Conservation (phyloP, 1,140 invertebrate species). For the Temnothorax longispinosus region DNA sequence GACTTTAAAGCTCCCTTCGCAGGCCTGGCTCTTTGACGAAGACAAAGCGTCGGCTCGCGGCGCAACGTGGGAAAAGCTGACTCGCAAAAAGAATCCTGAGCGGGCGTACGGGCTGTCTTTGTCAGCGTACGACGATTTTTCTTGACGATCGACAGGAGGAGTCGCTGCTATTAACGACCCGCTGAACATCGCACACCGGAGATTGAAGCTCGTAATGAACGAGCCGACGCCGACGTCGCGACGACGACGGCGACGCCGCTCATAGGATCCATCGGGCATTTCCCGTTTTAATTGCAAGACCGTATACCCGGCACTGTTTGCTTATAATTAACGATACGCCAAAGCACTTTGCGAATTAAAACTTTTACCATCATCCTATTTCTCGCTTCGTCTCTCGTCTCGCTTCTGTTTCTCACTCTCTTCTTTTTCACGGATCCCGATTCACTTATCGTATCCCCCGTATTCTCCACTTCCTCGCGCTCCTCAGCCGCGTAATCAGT, state of each 20-base stretch:
- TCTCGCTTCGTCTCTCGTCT: not conserved
- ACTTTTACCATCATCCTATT: slow-evolving; percentile 22
- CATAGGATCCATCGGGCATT: slow-evolving; percentile 23
- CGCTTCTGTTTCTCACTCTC: not conserved
- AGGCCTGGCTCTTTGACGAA: slow-evolving; percentile 40
- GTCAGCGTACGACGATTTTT: slow-evolving; percentile 49
- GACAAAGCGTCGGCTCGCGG: slow-evolving; percentile 32
- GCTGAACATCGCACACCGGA: slow-evolving; percentile 35
- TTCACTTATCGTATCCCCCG: slow-evolving; percentile 11
- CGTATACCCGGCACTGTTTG: slow-evolving; percentile 38
- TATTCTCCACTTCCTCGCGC: not conserved
- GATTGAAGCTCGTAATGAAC: slow-evolving; percentile 53
- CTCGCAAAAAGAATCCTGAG: slow-evolving; percentile 45
- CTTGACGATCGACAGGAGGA: slow-evolving; percentile 48
- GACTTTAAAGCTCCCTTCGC: slow-evolving; percentile 29
- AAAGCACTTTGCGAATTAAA: slow-evolving; percentile 59
- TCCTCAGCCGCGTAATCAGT: slow-evolving; percentile 37
- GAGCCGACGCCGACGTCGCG: slow-evolving; percentile 11
- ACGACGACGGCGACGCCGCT: not conserved
- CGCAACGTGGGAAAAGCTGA: slow-evolving; percentile 35
- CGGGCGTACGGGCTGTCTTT: slow-evolving; percentile 31
- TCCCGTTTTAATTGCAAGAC: slow-evolving; percentile 57
- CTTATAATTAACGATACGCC: slow-evolving; percentile 61
- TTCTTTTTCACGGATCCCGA: not conserved
- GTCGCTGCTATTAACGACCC: slow-evolving; percentile 33